These are phyloP conservation scores for Lasiommata megera DNA, from an alignment of 2,888 invertebrate genomes.

Conservation along the genomic window DNA sequence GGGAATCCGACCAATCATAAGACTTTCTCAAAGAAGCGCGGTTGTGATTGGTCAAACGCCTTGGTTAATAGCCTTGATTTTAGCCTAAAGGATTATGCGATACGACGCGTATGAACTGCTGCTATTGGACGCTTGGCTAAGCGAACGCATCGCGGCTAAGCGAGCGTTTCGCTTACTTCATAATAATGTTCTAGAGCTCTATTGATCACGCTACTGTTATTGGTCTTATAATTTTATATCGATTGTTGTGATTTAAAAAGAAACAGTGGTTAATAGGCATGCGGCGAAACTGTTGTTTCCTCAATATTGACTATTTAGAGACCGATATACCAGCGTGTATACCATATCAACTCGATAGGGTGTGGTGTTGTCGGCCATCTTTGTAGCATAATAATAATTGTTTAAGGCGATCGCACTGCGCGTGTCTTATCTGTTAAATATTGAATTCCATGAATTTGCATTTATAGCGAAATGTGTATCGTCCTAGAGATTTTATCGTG, in stretches of 20 bases:
- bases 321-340: conserved; percentile 5
- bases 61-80: too few species aligned
- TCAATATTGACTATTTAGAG: conserved; percentile 20
- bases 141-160: background rate
- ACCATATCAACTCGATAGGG: conserved; percentile 40
- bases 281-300: conserved; percentile 35
- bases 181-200: conserved; percentile 33
- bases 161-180: conserved; percentile 33
- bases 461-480: conserved; percentile 79
- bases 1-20: too few species aligned
- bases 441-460: conserved; percentile 82
- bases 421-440: conserved; percentile 62
- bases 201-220: conserved; percentile 35
- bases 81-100: background rate
- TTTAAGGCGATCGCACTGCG: conserved; percentile 54
- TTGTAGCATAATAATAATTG: conserved; percentile 74
- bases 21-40: too few species aligned
- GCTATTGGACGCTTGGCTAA: background rate
- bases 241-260: conserved; percentile 35
- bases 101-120: conserved; percentile 7
- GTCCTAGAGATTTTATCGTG: conserved; percentile 79
- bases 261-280: conserved; percentile 28
- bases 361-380: conserved; percentile 36
- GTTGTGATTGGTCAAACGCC: too few species aligned
- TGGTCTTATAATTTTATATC: conserved; percentile 42